Evolutionary conservation across 2,888 invertebrate genomes (phyloP).

Genomic region (Phaedon cochleariae): DNA sequence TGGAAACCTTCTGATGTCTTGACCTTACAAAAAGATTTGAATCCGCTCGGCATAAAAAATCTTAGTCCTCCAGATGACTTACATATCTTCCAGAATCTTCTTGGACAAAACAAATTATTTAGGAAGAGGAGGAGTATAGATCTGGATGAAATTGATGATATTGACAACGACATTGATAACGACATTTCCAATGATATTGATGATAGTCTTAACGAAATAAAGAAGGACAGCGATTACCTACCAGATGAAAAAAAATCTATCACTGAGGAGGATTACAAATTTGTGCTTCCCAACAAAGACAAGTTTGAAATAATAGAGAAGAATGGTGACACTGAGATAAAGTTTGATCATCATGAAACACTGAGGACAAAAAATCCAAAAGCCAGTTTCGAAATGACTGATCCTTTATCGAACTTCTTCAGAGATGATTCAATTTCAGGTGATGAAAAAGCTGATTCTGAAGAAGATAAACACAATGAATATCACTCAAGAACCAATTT

Average conservation of each 20-base stretch:
- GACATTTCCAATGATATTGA: slow-evolving; percentile 46
- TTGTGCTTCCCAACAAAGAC: slow-evolving; percentile 25
- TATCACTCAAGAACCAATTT: too few species aligned
- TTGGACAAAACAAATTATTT: slow-evolving; percentile 18
- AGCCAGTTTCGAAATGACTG: neutral
- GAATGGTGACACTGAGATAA: slow-evolving; percentile 41
- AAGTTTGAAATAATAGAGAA: slow-evolving; percentile 30
- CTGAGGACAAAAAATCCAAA: neutral
- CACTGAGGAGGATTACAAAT: slow-evolving; percentile 14
- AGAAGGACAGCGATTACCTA: slow-evolving; percentile 34
- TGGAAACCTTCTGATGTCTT: slow-evolving; percentile 48
- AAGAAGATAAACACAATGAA: neutral
- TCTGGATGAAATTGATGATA: slow-evolving; percentile 16
- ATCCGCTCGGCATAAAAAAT: slow-evolving; percentile 14
- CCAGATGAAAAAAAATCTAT: slow-evolving; percentile 2
- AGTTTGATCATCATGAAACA: slow-evolving; percentile 28
- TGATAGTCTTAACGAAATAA: slow-evolving; percentile 39
- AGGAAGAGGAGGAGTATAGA: slow-evolving; percentile 36
- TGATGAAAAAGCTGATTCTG: neutral
- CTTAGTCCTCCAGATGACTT: slow-evolving; percentile 28
- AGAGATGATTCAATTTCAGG: neutral
- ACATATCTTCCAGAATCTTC: slow-evolving; percentile 25
- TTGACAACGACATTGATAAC: slow-evolving; percentile 39
- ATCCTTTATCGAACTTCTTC: neutral
- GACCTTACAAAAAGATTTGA: slow-evolving; percentile 31